Evolutionary conservation across 2,113 vertebrate species (phyloP), one percentile per base, ranked within the genome.

Genomic region (Plecturocebus donacophilus): DNA sequence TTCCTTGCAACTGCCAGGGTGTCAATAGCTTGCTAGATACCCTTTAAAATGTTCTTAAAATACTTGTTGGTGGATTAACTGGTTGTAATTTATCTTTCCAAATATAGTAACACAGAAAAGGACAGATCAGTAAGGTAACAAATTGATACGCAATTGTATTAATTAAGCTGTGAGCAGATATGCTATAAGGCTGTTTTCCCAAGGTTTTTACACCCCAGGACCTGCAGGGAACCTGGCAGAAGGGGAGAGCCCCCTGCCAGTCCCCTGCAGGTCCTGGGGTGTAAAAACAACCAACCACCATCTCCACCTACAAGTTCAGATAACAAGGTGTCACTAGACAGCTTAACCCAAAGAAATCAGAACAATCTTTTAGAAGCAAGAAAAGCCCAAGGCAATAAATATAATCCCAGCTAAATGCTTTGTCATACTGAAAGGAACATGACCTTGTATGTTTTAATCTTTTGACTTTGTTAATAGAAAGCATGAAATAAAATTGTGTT

Each of bases 401-500:
- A 8, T 17, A 82, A 85, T 52, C 76, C 19, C 70, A 93, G 80
- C 14, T 68, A 91, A 42, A 45, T 35, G 32, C 58, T 94, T 89
- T 90, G 47, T 54, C 76, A 52, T 25, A 80, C 40, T 23, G n/a
- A 92, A 85, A 95, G 70, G 35, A 91, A 87, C 84, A 66, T 0
- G 23, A 38, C 32, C 40, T 92, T 90, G 79, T 58, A 38, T 40
- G 45, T 80, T 92, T 96, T 87, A 35, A 93, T 94, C 89, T 93
- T 93, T 82, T 61, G 90, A 90, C 93, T 71, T 96, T 82, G 92
- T 61, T 82, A 95, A 79, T 38, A 20, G 92, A 90, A 97, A 68
- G 64, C 70, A 68, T 8, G 64, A 75, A 95, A 94, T 91, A 91
- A 97, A 94, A 96, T 79, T 95, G 61, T 96, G 94, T 97, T 97